Percentiles rank a stretch among this genome's conserved stretches.
phyloP scores from a whole-genome alignment of 1,140 invertebrate species.

The Penaeus vannamei region DNA sequence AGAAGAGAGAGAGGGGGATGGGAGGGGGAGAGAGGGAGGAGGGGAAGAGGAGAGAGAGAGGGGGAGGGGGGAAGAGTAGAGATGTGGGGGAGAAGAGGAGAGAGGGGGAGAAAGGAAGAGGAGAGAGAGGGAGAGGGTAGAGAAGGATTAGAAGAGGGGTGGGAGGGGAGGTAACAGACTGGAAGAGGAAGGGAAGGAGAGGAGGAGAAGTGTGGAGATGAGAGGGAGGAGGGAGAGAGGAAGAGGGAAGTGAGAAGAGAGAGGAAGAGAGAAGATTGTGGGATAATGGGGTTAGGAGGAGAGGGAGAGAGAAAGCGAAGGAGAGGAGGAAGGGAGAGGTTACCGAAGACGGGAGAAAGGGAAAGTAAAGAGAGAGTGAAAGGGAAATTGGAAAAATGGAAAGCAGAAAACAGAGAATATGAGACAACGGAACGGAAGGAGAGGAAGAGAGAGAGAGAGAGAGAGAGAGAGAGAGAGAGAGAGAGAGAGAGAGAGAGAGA shows the following conservation, averaged over 20 bases:
- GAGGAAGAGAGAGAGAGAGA: slow-evolving; percentile 10
- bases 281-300: background rate
- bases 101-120: background rate
- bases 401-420: background rate
- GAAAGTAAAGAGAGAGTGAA: background rate
- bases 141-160: background rate
- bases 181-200: background rate
- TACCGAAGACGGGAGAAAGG: background rate
- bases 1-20: background rate
- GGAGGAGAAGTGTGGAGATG: background rate
- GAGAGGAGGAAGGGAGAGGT: background rate
- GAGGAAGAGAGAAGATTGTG: background rate
- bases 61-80: background rate
- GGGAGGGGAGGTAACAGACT: background rate
- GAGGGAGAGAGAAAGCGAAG: background rate
- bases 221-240: background rate
- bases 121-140: background rate
- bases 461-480: slow-evolving; percentile 2
- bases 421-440: background rate
- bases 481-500: slow-evolving; percentile 1
- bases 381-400: background rate
- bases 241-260: slow-evolving; percentile 1
- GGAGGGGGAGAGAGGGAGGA: background rate
- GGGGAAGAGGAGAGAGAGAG: background rate
- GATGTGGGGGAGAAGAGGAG: background rate